These are phyloP conservation scores for Temnothorax rugatulus DNA, from an alignment of 2,888 invertebrate species.

Conservation along the genomic window DNA sequence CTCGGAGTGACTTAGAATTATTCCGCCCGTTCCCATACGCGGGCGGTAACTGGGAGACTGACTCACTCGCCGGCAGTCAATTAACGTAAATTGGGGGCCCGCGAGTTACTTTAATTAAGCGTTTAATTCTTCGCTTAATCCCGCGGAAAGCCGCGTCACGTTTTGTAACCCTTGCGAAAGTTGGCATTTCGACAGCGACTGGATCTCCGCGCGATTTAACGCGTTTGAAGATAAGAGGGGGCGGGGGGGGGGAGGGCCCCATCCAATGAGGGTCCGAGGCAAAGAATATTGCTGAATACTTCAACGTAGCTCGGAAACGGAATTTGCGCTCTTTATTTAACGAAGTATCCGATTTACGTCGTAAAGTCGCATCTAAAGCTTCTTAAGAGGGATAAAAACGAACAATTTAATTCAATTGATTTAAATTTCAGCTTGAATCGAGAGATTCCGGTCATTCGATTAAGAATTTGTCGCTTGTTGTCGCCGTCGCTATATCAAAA, in stretches of 20 bases:
- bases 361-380: background rate
- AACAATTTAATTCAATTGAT: conserved; percentile 25
- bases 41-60: conserved; percentile 8
- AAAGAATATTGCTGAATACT: conserved; percentile 37
- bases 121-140: conserved; percentile 59
- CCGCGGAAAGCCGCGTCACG: conserved; percentile 50
- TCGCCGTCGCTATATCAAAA: background rate
- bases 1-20: conserved; percentile 45
- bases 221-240: too few species aligned
- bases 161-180: conserved; percentile 30
- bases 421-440: conserved; percentile 17
- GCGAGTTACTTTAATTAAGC: conserved; percentile 49
- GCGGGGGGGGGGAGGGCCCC: too few species aligned
- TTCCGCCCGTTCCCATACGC: conserved; percentile 32
- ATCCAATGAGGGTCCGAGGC: background rate
- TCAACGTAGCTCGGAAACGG: conserved; percentile 7
- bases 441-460: conserved; percentile 16
- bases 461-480: background rate
- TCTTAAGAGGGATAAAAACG: background rate
- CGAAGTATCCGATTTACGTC: conserved; percentile 13
- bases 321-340: conserved; percentile 36
- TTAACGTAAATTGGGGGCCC: conserved; percentile 54
- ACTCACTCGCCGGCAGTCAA: conserved; percentile 54
- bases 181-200: conserved; percentile 34
- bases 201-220: conserved; percentile 32